Base-by-base conservation (phyloP, 1,140 invertebrate species). In the Oppia nitens region DNA sequence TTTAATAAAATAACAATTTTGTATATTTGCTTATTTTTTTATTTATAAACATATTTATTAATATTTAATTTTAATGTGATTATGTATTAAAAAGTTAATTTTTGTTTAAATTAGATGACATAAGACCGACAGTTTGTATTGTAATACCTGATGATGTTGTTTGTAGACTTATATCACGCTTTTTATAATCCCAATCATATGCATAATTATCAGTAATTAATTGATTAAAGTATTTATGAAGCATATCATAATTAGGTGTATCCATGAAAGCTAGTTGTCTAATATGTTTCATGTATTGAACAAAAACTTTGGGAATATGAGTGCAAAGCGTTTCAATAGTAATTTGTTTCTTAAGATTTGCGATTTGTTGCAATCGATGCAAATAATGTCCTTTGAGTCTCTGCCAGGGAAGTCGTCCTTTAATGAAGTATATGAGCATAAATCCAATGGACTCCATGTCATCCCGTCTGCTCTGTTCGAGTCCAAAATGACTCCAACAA, bases 361-460 rank as follows among this genome's bases (percentile, higher is more conserved):
- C 93, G 71, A 98, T 99, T 78, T 98, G 97, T 77, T 98, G 91
- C 78, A 98, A 98, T 71, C 93, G 80, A 76, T 98, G 95, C 2
- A 2, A 14, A 64, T 98, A 78, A 67, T 93, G 98, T 73, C 97
- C 93, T 62, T 94, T 94, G 66, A 99, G 79, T 63, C 95, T 95
- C 78, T 98, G 95, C 96, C 95, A 99, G 59, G 95, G 96, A 72
- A 99, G 79, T 69, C 88, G 94, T 65, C 95, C 95, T 68, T 94
- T 80, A 69, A 98, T 78, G 77, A 99, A 99, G 78, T 99, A 99
- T 93, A 99, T 98, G 77, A 99, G 98, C 94, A 99, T 98, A 77
- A 99, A 94, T 62, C 96, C 96, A 65, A 99, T 77, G 57, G 95
- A 94, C 77, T 99, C 96, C 70, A 99, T 78, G 77, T 99, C 96